Base-by-base conservation (phyloP, 2,888 invertebrate genomes). In the Eustalomyia histrio region DNA sequence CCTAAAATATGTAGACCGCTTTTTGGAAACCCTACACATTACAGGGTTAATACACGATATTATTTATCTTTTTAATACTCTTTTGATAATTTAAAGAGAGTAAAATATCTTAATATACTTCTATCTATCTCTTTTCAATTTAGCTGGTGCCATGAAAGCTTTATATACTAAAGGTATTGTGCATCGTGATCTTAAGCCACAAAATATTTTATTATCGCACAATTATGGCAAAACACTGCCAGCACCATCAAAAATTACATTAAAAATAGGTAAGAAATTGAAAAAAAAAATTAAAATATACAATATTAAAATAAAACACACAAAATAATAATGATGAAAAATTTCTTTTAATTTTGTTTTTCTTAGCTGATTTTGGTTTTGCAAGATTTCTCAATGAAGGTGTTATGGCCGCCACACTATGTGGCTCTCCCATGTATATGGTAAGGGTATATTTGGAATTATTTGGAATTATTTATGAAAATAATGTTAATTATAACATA, bases 361-460 rank as follows among this genome's bases (percentile, higher is more conserved):
- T n/a, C n/a, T n/a, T 91, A 96, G 99, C 99, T 88, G 99, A 99
- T 92, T 99, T 99, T 92, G 99, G 99, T 65, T 99, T 99, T 92
- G 99, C 99, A 69, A 93, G 99, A 89, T 99, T 99, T 91, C 93
- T 99, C 60, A 96, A 97, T 91, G 99, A 99, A 90, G 99, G 99
- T 83, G 98, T 98, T 72, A 99, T 99, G 99, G 99, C 99, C 72
- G 99, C 98, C 82, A 99, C 99, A 39, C 92, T 99, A 53, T 99
- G 99, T 91, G 99, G 99, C 60, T 99, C 99, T 61, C 99, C 99
- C 14, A 99, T 99, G 99, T 99, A 99, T 90, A 99, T 99, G 99
- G 97, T 97, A 92, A 92, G 88, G 57, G 47, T 0, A 53, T 60
- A 24, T 43, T 12, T 29, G 29, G 7, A 29, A 24, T 74, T 67